A percentile compares a stretch with the other conserved stretches of the same genome.
These are phyloP conservation scores for Furcula furcula DNA, from an alignment of 2,888 invertebrate species.

Conservation along the genomic window DNA sequence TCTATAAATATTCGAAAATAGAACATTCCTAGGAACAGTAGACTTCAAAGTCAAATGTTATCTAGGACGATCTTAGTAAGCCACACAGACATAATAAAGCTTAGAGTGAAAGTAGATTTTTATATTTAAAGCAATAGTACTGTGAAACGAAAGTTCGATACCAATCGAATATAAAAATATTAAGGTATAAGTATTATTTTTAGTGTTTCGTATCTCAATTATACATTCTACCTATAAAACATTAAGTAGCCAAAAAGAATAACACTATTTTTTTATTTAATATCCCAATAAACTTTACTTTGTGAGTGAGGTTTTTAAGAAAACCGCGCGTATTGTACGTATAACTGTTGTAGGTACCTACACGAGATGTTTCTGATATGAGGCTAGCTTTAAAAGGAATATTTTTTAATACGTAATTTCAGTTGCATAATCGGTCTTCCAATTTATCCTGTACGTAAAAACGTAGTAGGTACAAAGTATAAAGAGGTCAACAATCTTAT, in stretches of 20 bases:
- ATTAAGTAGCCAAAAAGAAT: neutral
- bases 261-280: neutral
- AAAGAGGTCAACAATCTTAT: too few relatives aligned
- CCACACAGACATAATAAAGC: conserved; percentile 17
- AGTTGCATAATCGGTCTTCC: too few relatives aligned
- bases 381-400: too few relatives aligned
- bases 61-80: conserved; percentile 20
- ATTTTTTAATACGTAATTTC: too few relatives aligned
- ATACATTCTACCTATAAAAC: neutral
- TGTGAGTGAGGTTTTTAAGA: neutral
- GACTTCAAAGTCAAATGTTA: conserved; percentile 5
- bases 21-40: conserved; percentile 8
- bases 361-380: too few relatives aligned
- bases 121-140: conserved; percentile 20
- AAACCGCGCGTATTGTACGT: too few relatives aligned
- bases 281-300: neutral
- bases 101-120: conserved; percentile 31
- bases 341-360: too few relatives aligned
- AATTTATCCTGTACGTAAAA: too few relatives aligned
- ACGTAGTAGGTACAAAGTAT: too few relatives aligned
- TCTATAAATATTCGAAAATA: too few relatives aligned
- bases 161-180: conserved; percentile 7
- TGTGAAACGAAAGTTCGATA: conserved; percentile 25
- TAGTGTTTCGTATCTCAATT: conserved; percentile 3
- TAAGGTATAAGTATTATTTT: conserved; percentile 4